Percentiles rank a stretch among this genome's conserved stretches.
phyloP scores from a whole-genome alignment of 2,113 vertebrate species.

The Elephantulus edwardii region DNA sequence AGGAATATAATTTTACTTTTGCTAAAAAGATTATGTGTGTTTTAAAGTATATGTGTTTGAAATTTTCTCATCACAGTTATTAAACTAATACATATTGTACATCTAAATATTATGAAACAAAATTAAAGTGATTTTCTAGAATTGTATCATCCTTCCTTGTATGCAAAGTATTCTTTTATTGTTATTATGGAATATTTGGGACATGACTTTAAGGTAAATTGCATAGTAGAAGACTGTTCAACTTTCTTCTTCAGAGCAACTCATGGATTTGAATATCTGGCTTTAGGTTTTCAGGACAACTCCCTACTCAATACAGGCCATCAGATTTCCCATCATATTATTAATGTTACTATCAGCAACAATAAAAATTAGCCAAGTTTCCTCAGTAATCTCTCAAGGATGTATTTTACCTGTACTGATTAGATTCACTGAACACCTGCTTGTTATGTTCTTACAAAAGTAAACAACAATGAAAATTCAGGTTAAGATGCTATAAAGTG shows the following conservation, averaged over 20 bases:
- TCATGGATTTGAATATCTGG: too few species aligned
- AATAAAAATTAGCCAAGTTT: neutral
- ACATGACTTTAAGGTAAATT: slow-evolving; percentile 29
- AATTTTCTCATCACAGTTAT: neutral
- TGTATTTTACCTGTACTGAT: neutral
- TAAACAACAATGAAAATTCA: neutral
- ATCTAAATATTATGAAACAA: slow-evolving; percentile 9
- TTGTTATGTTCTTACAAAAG: neutral
- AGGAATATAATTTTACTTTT: neutral
- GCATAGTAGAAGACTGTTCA: neutral
- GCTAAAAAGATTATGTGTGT: neutral
- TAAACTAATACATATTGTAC: neutral
- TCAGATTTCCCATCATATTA: too few species aligned
- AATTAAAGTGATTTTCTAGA: slow-evolving; percentile 32
- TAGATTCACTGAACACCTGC: neutral
- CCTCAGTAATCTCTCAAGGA: neutral
- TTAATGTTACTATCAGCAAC: neutral
- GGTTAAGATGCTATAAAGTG: neutral
- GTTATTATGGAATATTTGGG: neutral
- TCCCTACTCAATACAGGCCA: too few species aligned
- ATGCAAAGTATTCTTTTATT: neutral
- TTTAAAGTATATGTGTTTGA: neutral
- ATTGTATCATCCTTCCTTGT: neutral
- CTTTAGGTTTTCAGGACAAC: too few species aligned
- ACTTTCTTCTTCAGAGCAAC: too few species aligned